phyloP scores from a whole-genome alignment of 1,140 invertebrate species.

The Prorops nasuta region DNA sequence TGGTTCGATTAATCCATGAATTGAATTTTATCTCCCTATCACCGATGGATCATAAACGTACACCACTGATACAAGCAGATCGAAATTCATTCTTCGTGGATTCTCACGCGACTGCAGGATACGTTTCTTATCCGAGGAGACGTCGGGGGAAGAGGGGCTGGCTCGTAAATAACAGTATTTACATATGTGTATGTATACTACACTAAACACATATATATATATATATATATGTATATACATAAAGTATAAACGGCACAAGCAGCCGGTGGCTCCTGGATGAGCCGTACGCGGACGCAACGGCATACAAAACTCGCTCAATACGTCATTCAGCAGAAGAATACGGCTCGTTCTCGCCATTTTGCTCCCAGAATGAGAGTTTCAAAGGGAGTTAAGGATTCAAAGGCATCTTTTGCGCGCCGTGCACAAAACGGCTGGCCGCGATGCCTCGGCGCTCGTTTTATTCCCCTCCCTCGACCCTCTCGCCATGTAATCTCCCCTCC shows the following conservation, averaged over 20 bases:
- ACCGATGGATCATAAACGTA: too few relatives aligned
- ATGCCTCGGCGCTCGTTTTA: conserved; percentile 22
- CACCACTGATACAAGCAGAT: too few relatives aligned
- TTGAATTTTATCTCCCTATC: too few relatives aligned
- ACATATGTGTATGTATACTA: too few relatives aligned
- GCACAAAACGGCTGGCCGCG: conserved; percentile 48
- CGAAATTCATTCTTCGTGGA: too few relatives aligned
- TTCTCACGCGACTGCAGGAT: too few relatives aligned
- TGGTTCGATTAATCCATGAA: too few relatives aligned
- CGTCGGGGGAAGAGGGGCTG: too few relatives aligned
- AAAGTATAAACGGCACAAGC: conserved; percentile 16
- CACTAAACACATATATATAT: not conserved
- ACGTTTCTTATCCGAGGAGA: too few relatives aligned
- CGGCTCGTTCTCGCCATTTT: conserved; percentile 55
- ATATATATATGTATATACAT: not conserved
- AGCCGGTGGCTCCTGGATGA: conserved; percentile 40
- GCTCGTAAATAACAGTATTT: too few relatives aligned
- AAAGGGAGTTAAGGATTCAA: conserved; percentile 60
- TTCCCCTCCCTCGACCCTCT: conserved; percentile 14
- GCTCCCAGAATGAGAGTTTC: conserved; percentile 56
- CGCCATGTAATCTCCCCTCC: not conserved
- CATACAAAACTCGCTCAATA: conserved; percentile 58
- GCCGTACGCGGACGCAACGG: conserved; percentile 42
- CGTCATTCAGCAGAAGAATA: conserved; percentile 58
- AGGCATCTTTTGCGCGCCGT: conserved; percentile 54